These are phyloP conservation scores for Drosophila parabipectinata DNA, from an alignment of 1,140 invertebrate species.

Conservation along the genomic window DNA sequence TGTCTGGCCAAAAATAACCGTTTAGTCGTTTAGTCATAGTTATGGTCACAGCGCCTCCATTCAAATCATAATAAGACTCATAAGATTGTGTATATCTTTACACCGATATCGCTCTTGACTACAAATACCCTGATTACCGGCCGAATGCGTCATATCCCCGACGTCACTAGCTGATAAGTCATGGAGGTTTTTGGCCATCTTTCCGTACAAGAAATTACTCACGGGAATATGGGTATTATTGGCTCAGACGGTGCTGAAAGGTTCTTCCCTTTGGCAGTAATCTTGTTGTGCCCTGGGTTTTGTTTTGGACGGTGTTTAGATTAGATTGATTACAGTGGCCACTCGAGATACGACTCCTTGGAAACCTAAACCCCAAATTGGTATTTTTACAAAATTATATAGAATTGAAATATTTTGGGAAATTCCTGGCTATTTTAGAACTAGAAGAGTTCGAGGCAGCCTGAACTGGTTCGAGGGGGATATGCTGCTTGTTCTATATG, in stretches of 20 bases:
- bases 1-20: slow-evolving; percentile 12
- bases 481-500: slow-evolving; percentile 18
- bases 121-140: slow-evolving; percentile 30
- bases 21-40: slow-evolving; percentile 37
- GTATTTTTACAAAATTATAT: not conserved
- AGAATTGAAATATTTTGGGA: slow-evolving; percentile 14
- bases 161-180: slow-evolving; percentile 34
- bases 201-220: slow-evolving; percentile 45
- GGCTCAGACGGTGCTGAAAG: slow-evolving; percentile 27
- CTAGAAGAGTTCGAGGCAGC: slow-evolving; percentile 31
- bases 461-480: slow-evolving; percentile 61
- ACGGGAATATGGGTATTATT: slow-evolving; percentile 22
- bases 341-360: slow-evolving; percentile 24
- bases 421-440: slow-evolving; percentile 54
- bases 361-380: not conserved
- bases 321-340: slow-evolving; percentile 23
- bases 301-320: not conserved
- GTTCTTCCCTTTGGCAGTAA: slow-evolving; percentile 28
- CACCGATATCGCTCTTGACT: slow-evolving; percentile 64
- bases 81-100: slow-evolving; percentile 16
- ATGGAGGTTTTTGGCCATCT: slow-evolving; percentile 9
- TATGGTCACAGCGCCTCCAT: slow-evolving; percentile 6
- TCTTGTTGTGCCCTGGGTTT: not conserved
- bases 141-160: slow-evolving; percentile 50
- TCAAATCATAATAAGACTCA: slow-evolving; percentile 1